A percentile compares a stretch with the other conserved stretches of the same genome.
These are phyloP conservation scores for Drosophila micromelanica DNA, from an alignment of 1,140 invertebrate genomes.

Conservation along the genomic window DNA sequence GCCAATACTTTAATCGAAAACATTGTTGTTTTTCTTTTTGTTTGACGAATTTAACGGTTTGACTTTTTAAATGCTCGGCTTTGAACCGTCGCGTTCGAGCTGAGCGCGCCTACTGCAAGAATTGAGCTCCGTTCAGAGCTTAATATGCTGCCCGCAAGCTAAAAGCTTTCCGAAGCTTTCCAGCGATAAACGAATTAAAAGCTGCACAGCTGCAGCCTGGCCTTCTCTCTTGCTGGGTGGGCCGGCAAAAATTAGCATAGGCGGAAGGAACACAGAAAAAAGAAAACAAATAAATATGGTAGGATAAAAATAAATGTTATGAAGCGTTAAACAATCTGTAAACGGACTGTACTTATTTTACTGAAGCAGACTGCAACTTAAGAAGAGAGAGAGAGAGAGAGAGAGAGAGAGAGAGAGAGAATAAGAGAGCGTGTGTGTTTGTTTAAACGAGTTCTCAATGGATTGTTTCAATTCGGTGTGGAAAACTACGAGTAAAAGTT, in stretches of 20 bases:
- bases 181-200: background rate
- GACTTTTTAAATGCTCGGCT: background rate
- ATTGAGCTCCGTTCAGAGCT: slow-evolving; percentile 39
- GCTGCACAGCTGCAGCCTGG: slow-evolving; percentile 1
- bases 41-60: background rate
- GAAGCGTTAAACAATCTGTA: slow-evolving; percentile 8
- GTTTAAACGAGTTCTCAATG: slow-evolving; percentile 20
- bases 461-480: background rate
- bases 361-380: background rate
- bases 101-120: slow-evolving; percentile 55
- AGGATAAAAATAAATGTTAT: slow-evolving; percentile 38
- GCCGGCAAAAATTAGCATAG: slow-evolving; percentile 45
- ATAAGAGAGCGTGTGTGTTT: background rate
- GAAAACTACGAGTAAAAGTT: slow-evolving; percentile 22
- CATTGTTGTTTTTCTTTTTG: slow-evolving; percentile 29
- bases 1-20: slow-evolving; percentile 41
- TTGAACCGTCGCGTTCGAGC: slow-evolving; percentile 46
- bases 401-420: too few species aligned
- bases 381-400: too few species aligned
- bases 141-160: slow-evolving; percentile 59
- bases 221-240: slow-evolving; percentile 6
- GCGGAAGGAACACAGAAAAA: slow-evolving; percentile 28
- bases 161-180: slow-evolving; percentile 34
- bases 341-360: background rate
- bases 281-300: background rate